Conservation (phyloP, 2,888 invertebrate species). For the Cancer borealis region DNA sequence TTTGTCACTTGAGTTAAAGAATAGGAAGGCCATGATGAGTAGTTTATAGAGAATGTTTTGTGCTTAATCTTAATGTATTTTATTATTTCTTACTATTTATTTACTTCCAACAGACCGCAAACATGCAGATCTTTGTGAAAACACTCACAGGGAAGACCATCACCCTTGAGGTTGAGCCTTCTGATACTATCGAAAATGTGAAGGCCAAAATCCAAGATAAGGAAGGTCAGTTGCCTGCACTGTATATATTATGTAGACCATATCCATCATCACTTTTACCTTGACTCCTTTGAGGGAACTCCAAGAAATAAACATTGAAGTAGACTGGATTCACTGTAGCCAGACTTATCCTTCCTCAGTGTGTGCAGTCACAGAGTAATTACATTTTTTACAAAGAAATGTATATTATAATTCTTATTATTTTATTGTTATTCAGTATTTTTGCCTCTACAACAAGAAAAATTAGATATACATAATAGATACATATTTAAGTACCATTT, state of each 20-base stretch:
- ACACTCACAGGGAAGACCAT: constrained; percentile 82
- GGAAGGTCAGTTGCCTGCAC: constrained; percentile 64
- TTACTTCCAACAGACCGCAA: constrained; percentile 29
- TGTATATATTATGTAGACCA: background rate
- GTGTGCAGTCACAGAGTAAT: no score
- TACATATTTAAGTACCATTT: background rate
- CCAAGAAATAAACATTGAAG: background rate
- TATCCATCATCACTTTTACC: background rate
- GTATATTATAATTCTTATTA: background rate
- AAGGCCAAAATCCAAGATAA: constrained; percentile 76
- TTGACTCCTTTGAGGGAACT: background rate
- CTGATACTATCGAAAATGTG: constrained; percentile 69
- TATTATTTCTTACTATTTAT: background rate
- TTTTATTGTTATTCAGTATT: background rate
- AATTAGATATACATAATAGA: background rate
- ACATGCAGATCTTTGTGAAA: constrained; percentile 78
- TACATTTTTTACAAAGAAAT: no score
- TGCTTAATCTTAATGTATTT: background rate
- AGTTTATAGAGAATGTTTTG: background rate
- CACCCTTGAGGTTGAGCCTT: constrained; percentile 74
- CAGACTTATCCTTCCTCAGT: no score
- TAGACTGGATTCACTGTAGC: background rate
- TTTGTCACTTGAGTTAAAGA: background rate
- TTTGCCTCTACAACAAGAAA: background rate
- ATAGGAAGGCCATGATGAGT: background rate